phyloP scores from a whole-genome alignment of 2,113 vertebrate genomes.

The Crotalus viridis region DNA sequence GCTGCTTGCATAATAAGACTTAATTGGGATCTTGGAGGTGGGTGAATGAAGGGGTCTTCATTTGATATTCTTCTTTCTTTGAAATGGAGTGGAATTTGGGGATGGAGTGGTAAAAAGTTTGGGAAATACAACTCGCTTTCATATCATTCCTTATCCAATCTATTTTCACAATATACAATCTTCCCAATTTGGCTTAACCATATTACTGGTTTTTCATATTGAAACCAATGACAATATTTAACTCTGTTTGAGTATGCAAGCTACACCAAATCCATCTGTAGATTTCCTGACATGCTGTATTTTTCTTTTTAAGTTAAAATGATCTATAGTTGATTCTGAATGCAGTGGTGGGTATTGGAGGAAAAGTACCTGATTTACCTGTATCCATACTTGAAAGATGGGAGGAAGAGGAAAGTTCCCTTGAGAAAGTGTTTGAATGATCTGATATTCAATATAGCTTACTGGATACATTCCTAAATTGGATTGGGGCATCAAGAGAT shows the following conservation, averaged over 20 bases:
- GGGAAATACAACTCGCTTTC: not conserved
- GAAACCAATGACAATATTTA: not conserved
- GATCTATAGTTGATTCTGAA: not conserved
- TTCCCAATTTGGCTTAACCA: not conserved
- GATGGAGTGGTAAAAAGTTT: not conserved
- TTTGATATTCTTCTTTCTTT: not conserved
- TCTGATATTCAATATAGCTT: not conserved
- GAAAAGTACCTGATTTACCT: not conserved
- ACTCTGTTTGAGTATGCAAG: not conserved
- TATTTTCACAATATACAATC: not conserved
- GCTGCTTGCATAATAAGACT: not conserved
- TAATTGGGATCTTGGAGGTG: not conserved
- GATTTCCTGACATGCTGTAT: not conserved
- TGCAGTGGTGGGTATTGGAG: not conserved
- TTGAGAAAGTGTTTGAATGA: not conserved
- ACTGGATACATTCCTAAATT: not conserved
- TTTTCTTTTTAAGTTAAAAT: not conserved
- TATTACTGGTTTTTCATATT: not conserved
- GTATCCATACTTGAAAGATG: not conserved
- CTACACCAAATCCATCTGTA: not conserved
- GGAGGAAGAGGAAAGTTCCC: not conserved
- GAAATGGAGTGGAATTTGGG: not conserved
- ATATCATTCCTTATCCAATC: not conserved
- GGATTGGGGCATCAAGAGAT: not conserved
- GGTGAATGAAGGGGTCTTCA: not conserved